phyloP scores from a whole-genome alignment of 2,797 vertebrate genomes.

The Etheostoma nigrum region DNA sequence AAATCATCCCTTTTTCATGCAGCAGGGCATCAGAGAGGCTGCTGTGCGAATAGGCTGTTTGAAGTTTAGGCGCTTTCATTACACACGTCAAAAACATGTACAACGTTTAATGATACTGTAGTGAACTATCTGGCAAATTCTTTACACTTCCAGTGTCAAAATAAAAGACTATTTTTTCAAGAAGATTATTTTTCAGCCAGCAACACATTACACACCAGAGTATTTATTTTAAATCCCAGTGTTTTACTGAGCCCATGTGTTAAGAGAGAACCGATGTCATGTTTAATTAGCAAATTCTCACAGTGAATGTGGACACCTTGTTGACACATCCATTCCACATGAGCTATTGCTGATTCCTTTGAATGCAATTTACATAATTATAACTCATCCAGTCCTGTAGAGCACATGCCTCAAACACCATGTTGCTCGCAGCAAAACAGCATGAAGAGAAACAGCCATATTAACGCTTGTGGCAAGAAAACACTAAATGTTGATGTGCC shows the following conservation, averaged over 20 bases:
- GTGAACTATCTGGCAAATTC: constrained; percentile 61
- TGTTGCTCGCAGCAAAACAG: constrained; percentile 74
- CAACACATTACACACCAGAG: constrained; percentile 60
- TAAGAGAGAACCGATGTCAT: constrained; percentile 77
- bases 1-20: constrained; percentile 73
- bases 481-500: constrained; percentile 77
- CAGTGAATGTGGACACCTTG: constrained; percentile 81
- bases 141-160: constrained; percentile 64
- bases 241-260: constrained; percentile 68
- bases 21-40: constrained; percentile 54
- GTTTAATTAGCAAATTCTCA: constrained; percentile 83
- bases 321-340: constrained; percentile 85
- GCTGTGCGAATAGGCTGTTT: constrained; percentile 63
- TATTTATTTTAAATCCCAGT: constrained; percentile 62
- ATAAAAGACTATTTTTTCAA: constrained; percentile 69
- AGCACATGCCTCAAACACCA: constrained; percentile 64
- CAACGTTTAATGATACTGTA: constrained; percentile 73
- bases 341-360: constrained; percentile 82
- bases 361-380: constrained; percentile 86
- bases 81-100: constrained; percentile 78
- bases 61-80: constrained; percentile 79
- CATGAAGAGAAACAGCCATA: constrained; percentile 75
- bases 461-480: constrained; percentile 77
- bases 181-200: constrained; percentile 68
- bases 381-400: constrained; percentile 74